Evolutionary conservation across 2,113 vertebrate species (phyloP), one percentile per base, ranked within the genome.

Genomic region (Campylomormyrus numenius): DNA sequence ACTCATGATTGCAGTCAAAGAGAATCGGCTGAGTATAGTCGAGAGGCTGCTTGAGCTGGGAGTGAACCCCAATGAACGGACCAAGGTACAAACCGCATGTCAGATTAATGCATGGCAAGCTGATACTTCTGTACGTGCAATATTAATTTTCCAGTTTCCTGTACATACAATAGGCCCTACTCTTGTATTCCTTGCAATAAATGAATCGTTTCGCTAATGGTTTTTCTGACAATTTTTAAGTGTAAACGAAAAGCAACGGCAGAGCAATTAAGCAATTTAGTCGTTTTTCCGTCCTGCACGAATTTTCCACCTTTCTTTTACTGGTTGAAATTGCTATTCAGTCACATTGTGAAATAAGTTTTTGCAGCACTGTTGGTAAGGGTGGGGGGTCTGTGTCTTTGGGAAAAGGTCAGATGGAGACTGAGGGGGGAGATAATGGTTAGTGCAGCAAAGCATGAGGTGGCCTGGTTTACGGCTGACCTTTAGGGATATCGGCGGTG

Each of bases 11-110:
- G 94, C 93, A 0, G 93, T 94, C 48, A 92, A 87, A 45, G 94
- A 95, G 74, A 94, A 92, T 90, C 91, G 93, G 39, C 48, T 93
- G 53, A 85, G 92, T 46, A 83, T 93, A 50, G 91, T 94, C 49
- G 93, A 94, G 31, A 91, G 91, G 35, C 90, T 95, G 24, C 90
- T 95, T 80, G 94, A 95, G 19, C 90, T 95, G 90, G 93, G 93
- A 45, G 91, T 92, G 15, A 94, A 88, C 89, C 91, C 92, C 2
- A 90, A 35, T 62, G 94, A 94, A 19, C 93, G 90, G 74, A 91
- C 92, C 39, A 92, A 92, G 91, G 94, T 93, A 90, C 92, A 91
- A 83, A 53, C 3, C 10, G 49, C 8, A 10, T 4, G 24, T 21
- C n/a, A 62, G 5, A 21, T 21, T 19, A 35, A 21, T 35, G 1